Conservation (phyloP, 2,797 vertebrate species). For the Chlorospingus semifuscus region DNA sequence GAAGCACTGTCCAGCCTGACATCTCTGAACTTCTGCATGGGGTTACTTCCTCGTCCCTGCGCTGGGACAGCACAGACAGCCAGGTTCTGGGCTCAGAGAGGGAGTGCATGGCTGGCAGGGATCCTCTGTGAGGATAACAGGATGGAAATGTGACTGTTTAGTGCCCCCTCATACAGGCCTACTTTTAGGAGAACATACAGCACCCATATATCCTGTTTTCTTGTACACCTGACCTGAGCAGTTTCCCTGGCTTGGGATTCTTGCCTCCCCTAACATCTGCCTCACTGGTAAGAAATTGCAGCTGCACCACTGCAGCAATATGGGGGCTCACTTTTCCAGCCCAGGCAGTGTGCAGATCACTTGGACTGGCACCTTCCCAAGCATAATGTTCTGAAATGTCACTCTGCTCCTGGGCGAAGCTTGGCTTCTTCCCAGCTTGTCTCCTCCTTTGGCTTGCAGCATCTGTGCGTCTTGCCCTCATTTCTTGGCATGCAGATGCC, state of each 20-base stretch:
- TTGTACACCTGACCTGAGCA: background rate
- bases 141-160: background rate
- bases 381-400: slow-evolving; percentile 12
- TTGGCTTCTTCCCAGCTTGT: background rate
- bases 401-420: background rate
- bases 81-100: background rate
- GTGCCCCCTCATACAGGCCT: background rate
- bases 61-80: background rate
- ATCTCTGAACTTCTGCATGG: rapidly evolving
- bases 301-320: background rate
- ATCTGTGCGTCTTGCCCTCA: background rate
- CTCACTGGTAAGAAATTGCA: background rate
- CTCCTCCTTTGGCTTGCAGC: background rate
- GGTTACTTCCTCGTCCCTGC: background rate
- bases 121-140: background rate
- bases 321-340: background rate
- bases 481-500: background rate
- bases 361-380: background rate
- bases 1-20: background rate
- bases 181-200: background rate
- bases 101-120: background rate
- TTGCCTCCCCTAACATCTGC: background rate
- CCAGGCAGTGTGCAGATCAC: background rate
- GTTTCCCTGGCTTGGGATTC: background rate
- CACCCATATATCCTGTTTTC: background rate